Percentiles rank a stretch among this genome's conserved stretches.
These are phyloP conservation scores for Microcebus griseorufus DNA, from an alignment of 2,113 vertebrate genomes.

Conservation along the genomic window DNA sequence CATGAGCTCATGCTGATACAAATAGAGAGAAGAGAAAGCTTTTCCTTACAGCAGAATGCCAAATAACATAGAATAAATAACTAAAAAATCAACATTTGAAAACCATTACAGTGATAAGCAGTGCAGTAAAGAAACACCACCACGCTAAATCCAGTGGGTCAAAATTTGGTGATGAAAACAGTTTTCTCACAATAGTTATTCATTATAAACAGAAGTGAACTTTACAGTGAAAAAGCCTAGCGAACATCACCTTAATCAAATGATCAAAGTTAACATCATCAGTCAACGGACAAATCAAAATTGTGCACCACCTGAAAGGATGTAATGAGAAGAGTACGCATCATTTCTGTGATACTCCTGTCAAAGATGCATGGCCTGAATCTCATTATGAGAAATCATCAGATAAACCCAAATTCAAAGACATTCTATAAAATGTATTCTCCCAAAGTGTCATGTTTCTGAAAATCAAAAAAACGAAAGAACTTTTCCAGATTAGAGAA, in stretches of 20 bases:
- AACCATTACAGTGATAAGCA: not conserved
- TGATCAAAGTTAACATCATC: not conserved
- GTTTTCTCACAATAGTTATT: not conserved
- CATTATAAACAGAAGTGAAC: not conserved
- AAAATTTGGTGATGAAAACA: conserved; percentile 28
- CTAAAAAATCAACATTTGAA: not conserved
- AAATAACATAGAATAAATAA: not conserved
- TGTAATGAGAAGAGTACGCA: not conserved
- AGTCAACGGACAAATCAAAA: not conserved
- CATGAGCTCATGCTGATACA: not conserved
- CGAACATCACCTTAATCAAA: not conserved
- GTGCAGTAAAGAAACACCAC: not conserved
- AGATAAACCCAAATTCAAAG: not conserved
- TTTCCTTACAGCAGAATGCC: not conserved
- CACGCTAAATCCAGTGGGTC: not conserved
- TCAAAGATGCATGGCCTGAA: not conserved
- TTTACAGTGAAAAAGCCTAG: not conserved
- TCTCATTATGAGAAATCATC: not conserved
- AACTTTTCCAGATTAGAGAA: not conserved
- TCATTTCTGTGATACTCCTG: not conserved
- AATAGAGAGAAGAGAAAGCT: not conserved
- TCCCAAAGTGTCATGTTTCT: not conserved
- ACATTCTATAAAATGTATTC: not conserved
- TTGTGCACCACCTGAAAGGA: not conserved
- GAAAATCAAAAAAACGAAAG: not conserved